These are phyloP conservation scores for Gorsachius magnificus DNA, from an alignment of 2,797 vertebrate genomes.

Conservation along the genomic window DNA sequence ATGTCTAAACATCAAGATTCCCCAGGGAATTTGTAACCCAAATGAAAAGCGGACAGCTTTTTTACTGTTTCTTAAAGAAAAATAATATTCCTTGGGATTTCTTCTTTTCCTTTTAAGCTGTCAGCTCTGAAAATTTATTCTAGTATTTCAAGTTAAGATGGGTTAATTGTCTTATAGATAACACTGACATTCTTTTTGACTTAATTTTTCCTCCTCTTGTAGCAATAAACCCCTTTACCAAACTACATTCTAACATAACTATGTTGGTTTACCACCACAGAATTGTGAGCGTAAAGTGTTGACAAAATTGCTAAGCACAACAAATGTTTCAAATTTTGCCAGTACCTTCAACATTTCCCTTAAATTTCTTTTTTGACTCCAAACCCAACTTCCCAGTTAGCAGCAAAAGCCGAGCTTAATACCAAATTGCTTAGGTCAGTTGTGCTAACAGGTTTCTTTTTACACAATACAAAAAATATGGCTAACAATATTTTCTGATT, in stretches of 20 bases:
- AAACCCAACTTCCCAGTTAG: neutral
- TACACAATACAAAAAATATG: neutral
- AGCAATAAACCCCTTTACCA: neutral
- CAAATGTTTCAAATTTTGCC: neutral
- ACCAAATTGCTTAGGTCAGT: neutral
- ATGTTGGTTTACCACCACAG: neutral
- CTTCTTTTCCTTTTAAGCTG: neutral
- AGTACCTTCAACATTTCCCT: neutral
- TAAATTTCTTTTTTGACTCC: neutral
- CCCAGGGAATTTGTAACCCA: neutral
- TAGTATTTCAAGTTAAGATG: neutral
- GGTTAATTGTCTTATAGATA: neutral
- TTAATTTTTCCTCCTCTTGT: neutral
- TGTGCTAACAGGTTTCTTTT: neutral
- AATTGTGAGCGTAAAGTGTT: neutral
- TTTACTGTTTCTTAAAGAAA: neutral
- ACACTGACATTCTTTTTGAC: neutral
- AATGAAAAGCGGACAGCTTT: neutral
- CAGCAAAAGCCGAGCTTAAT: neutral
- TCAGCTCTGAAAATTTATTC: neutral
- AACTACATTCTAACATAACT: neutral
- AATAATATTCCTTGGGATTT: neutral
- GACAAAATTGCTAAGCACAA: neutral
- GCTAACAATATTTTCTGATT: neutral
- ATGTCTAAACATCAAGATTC: neutral